Conservation (phyloP, 2,797 vertebrate genomes). For the Manis pentadactyla region DNA sequence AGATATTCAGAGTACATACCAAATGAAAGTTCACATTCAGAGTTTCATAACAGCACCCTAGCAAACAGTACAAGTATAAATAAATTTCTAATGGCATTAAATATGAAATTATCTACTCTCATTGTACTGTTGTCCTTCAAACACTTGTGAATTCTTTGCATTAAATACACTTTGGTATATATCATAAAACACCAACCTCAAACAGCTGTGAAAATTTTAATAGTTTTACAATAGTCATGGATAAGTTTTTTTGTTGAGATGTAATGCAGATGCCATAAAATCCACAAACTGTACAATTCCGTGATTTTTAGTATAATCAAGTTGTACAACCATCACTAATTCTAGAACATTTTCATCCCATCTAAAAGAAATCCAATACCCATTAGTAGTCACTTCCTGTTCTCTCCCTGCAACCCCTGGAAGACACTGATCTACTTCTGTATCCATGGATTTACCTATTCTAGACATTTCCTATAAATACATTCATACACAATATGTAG, state of each 20-base stretch:
- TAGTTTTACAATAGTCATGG: neutral
- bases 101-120: constrained; percentile 22
- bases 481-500: neutral
- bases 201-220: constrained; percentile 18
- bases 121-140: neutral
- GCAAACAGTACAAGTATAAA: neutral
- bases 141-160: constrained; percentile 11
- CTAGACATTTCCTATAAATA: neutral
- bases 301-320: neutral
- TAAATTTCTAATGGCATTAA: neutral
- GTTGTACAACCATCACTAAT: neutral
- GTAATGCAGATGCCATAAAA: neutral
- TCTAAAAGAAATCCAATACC: neutral
- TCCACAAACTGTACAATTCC: neutral
- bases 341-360: neutral
- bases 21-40: no score
- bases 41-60: neutral
- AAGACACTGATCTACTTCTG: neutral
- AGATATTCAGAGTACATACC: no score
- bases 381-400: neutral
- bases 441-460: neutral
- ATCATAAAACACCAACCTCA: constrained; percentile 11
- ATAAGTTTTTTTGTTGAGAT: neutral
- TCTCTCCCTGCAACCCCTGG: neutral
- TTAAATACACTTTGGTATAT: neutral